Conservation (phyloP, 1,140 invertebrate genomes). For the Lordiphosa mommai region DNA sequence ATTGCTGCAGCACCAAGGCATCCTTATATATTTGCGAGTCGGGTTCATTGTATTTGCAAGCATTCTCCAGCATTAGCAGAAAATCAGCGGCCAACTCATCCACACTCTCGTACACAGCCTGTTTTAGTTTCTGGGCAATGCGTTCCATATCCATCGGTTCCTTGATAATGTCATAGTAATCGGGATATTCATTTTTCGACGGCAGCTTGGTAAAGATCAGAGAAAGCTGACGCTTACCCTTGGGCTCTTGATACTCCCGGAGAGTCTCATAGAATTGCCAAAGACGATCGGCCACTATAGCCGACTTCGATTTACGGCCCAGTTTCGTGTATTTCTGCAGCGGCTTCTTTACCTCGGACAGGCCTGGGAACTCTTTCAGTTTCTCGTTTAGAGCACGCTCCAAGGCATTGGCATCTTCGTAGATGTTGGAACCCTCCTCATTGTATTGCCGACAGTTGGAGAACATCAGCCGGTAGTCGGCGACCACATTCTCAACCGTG, state of each 20-base stretch:
- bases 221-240: constrained; percentile 90
- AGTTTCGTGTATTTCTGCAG: constrained; percentile 62
- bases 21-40: constrained; percentile 99
- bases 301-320: constrained; percentile 77
- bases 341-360: constrained; percentile 65
- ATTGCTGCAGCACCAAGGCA: constrained; percentile 93
- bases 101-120: constrained; percentile 88
- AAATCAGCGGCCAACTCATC: constrained; percentile 96
- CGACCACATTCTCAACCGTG: constrained; percentile 83
- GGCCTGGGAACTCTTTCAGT: constrained; percentile 85
- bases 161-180: constrained; percentile 99
- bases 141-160: constrained; percentile 98
- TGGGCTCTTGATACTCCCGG: constrained; percentile 92
- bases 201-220: constrained; percentile 97
- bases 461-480: constrained; percentile 92
- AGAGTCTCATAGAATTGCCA: constrained; percentile 94
- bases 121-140: constrained; percentile 93
- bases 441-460: constrained; percentile 97
- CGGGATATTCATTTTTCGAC: constrained; percentile 95
- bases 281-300: constrained; percentile 85
- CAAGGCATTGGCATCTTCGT: constrained; percentile 94
- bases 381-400: constrained; percentile 92
- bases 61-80: constrained; percentile 99
- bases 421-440: constrained; percentile 96
- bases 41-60: constrained; percentile 99